These are phyloP conservation scores for Rhynchonycteris naso DNA, from an alignment of 2,797 vertebrate genomes.

Conservation along the genomic window DNA sequence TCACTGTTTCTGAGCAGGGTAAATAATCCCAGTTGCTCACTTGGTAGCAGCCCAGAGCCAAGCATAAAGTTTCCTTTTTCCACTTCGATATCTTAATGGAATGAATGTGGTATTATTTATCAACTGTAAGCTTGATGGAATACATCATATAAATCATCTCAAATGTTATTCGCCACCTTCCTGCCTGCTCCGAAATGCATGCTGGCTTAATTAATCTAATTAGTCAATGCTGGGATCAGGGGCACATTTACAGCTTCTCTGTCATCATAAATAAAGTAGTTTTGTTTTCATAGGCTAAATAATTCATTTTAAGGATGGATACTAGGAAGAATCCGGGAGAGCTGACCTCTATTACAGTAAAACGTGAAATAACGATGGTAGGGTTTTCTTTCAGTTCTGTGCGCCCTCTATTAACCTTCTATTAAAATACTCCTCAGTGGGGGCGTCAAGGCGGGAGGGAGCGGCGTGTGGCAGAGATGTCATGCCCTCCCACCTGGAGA, in stretches of 20 bases:
- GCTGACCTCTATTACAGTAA: slow-evolving; percentile 77
- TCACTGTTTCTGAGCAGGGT: background rate
- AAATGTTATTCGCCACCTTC: slow-evolving; percentile 88
- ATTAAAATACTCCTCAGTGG: slow-evolving; percentile 79
- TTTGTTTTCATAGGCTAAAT: slow-evolving; percentile 86
- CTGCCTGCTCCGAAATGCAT: slow-evolving; percentile 85
- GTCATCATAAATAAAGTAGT: slow-evolving; percentile 87
- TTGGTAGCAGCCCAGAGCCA: slow-evolving; percentile 55
- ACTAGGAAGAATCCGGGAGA: slow-evolving; percentile 74
- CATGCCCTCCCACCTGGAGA: slow-evolving; percentile 73
- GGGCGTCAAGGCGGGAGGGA: slow-evolving; percentile 49
- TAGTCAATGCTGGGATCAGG: slow-evolving; percentile 87
- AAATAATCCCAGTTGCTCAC: slow-evolving; percentile 48
- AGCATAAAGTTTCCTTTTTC: slow-evolving; percentile 75
- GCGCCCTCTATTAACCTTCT: slow-evolving; percentile 82
- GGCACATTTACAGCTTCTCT: slow-evolving; percentile 85
- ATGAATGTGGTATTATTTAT: slow-evolving; percentile 83
- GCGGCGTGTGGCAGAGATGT: slow-evolving; percentile 60
- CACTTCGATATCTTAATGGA: slow-evolving; percentile 76
- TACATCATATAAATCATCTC: slow-evolving; percentile 83
- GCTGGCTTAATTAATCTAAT: slow-evolving; percentile 89
- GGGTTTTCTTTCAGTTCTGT: slow-evolving; percentile 72
- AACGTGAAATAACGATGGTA: slow-evolving; percentile 65
- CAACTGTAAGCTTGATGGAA: slow-evolving; percentile 83
- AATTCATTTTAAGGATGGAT: slow-evolving; percentile 83